Conservation (phyloP, 2,888 invertebrate species). For the Zygaena filipendulae region DNA sequence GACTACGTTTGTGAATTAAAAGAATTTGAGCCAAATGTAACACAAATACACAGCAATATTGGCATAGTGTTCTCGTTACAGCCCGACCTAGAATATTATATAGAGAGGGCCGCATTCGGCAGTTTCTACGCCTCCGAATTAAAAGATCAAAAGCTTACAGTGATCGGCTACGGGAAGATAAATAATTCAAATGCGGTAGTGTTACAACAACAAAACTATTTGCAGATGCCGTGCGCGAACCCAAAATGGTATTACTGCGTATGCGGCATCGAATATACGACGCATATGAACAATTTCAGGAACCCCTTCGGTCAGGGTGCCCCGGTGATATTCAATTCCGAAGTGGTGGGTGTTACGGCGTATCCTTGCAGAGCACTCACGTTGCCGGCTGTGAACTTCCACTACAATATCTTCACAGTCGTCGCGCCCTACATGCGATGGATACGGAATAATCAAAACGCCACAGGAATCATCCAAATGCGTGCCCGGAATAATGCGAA, state of each 20-base stretch:
- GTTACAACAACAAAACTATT: constrained; percentile 32
- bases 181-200: constrained; percentile 17
- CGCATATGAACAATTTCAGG: constrained; percentile 20
- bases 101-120: constrained; percentile 26
- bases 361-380: constrained; percentile 26
- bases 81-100: constrained; percentile 25
- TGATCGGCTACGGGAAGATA: constrained; percentile 33
- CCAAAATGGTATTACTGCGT: constrained; percentile 46
- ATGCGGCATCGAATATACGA: constrained; percentile 33
- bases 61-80: constrained; percentile 31
- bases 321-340: constrained; percentile 27
- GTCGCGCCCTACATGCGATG: constrained; percentile 37
- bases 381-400: constrained; percentile 17
- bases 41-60: constrained; percentile 36
- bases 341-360: constrained; percentile 34
- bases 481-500: no score
- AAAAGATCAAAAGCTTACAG: constrained; percentile 23
- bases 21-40: constrained; percentile 22
- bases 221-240: constrained; percentile 33
- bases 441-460: constrained; percentile 20
- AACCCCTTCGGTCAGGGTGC: constrained; percentile 35
- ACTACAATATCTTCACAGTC: constrained; percentile 42
- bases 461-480: constrained; percentile 4
- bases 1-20: constrained; percentile 30
- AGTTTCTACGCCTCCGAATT: constrained; percentile 33